These are phyloP conservation scores for Theocolax elegans DNA, from an alignment of 1,140 invertebrate genomes.

Conservation along the genomic window DNA sequence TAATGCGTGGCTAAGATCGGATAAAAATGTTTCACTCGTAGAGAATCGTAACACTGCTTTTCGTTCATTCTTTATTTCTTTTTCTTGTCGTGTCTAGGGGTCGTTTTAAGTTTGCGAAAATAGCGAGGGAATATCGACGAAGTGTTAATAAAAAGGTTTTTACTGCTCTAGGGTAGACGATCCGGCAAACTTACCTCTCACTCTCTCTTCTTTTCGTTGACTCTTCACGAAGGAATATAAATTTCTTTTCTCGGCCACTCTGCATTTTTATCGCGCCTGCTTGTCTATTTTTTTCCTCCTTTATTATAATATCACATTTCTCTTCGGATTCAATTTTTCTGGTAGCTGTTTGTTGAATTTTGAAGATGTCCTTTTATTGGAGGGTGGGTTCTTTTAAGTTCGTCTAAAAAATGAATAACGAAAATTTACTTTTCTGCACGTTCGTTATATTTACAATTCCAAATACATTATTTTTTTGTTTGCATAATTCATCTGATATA, in stretches of 20 bases:
- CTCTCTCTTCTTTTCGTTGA: background rate
- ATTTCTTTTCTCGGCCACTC: background rate
- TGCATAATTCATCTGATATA: too few relatives aligned
- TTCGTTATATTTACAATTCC: too few relatives aligned
- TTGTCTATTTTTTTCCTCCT: background rate
- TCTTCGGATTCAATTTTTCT: background rate
- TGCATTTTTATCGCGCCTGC: constrained; percentile 9
- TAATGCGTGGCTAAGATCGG: background rate
- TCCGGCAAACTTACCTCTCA: constrained; percentile 23
- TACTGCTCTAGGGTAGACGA: constrained; percentile 19
- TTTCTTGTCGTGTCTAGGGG: constrained; percentile 12
- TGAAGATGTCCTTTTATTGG: too few relatives aligned
- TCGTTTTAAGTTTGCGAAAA: constrained; percentile 37
- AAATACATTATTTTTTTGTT: too few relatives aligned
- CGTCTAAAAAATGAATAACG: too few relatives aligned
- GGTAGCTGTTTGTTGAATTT: background rate
- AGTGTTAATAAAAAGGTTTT: constrained; percentile 32
- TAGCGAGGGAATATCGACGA: constrained; percentile 32
- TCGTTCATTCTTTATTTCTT: background rate
- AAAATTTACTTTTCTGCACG: too few relatives aligned
- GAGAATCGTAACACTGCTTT: background rate
- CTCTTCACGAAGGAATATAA: background rate
- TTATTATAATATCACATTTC: background rate
- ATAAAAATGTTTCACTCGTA: constrained; percentile 9
- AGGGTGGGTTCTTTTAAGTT: too few relatives aligned